These are phyloP conservation scores for Passerina amoena DNA, from an alignment of 2,113 vertebrate genomes.

Conservation along the genomic window DNA sequence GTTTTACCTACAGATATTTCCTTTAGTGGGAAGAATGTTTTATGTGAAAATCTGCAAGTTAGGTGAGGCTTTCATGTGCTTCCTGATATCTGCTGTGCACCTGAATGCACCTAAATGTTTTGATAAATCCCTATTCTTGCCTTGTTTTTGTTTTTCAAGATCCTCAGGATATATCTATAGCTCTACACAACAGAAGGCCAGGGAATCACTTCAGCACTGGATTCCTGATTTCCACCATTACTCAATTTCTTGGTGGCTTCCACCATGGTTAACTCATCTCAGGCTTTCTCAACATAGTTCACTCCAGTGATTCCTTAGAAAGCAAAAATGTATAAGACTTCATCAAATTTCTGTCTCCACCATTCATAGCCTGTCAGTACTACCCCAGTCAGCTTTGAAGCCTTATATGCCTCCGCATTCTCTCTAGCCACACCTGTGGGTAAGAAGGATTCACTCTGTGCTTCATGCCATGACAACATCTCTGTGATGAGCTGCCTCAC, in stretches of 20 bases:
- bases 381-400: background rate
- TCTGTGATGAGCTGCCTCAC: background rate
- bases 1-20: background rate
- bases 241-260: background rate
- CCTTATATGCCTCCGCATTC: background rate
- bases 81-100: background rate
- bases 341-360: background rate
- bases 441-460: background rate
- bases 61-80: background rate
- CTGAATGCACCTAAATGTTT: background rate
- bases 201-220: background rate
- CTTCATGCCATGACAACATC: background rate
- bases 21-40: background rate
- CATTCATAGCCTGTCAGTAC: background rate
- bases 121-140: background rate
- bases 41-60: background rate
- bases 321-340: background rate
- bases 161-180: background rate
- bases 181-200: background rate
- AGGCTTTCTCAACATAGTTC: background rate
- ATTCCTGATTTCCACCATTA: too few relatives aligned
- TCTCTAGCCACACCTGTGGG: background rate
- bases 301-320: background rate
- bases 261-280: background rate
- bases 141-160: background rate